Base-by-base conservation (phyloP, 2,888 invertebrate genomes). In the Spatulosminthurus flaviceps region DNA sequence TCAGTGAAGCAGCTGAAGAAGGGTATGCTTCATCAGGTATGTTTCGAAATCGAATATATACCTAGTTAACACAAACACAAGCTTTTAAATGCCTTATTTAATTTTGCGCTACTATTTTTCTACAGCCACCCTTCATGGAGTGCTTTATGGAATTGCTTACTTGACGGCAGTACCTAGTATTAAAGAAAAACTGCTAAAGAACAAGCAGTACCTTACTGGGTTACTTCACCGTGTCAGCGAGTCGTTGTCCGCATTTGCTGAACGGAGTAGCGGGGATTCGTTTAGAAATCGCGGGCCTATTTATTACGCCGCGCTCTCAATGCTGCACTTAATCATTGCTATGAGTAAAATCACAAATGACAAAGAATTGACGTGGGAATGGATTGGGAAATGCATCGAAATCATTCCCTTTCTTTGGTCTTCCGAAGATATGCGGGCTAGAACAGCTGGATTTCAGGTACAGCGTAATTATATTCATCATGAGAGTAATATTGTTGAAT, bases 361-460 rank as follows among this genome's bases (percentile, higher is more conserved):
- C 0, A 66, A 76, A 67, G 76, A 76, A 9, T 29, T 74, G 34
- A 43, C 28, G 42, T 79, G 77, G 34, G 84, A 84, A 28, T 81
- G 82, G 81, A 79, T 83, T 28, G 82, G 82, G 26, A 79, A 81
- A 73, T 81, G 80, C 69, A 78, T 78, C 19, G 75, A 79, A 9
- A 79, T 79, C 34, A 78, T 83, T 73, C 81, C 81, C 21, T 81
- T 77, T 41, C 67, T 83, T 26, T 83, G 82, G 83, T 64, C 70
- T n/a, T 61, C 67, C n/a, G 78, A 77, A 29, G 79, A 80, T 76
- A 19, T 77, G 16, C 60, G 79, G 21, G 78, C 80, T 24, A 77
- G 81, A 80, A 76, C 81, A 34, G 79, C 81, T 5, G 83, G 80
- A 22, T 83, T 83, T 71, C 84, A 84, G 60, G 83, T 83, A n/a